Base-by-base conservation (phyloP, 37 sponge, comb jelly and placozoan genomes). In the Agelas oroides region DNA sequence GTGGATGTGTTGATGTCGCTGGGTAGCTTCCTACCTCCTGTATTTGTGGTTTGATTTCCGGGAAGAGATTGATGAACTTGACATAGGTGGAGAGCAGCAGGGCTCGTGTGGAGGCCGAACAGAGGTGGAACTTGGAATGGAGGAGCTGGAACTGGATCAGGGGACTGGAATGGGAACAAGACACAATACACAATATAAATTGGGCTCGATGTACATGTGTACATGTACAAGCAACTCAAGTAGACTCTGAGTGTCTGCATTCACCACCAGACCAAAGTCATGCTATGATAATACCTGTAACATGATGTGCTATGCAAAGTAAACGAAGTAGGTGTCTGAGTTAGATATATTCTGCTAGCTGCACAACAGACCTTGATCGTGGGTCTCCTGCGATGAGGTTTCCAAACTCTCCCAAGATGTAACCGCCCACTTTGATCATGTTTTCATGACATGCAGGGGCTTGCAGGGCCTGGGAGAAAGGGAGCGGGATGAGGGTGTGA, bases 371-470 rank as follows among this genome's bases (percentile, higher is more conserved):
- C 96, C 94, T 90, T 53, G 98, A 98, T 69, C 96, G 75, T 16
- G 80, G 39, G 53, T 98, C 98, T 13, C 96, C 98, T 27, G 98
- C 98, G 46, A 98, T 96, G 38, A 92, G 81, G 85, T 97, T 97
- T 0, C 98, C 98, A 86, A 95, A 97, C 68, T 97, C 98, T 46
- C 98, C 98, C 53, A 97, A 62, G 53, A 97, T 89, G 77, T 97
- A 97, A 0, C 90, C 96, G 18, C 98, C 98, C 25, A 97, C 98
- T 65, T 97, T 97, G 41, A 97, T 83, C 98, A 97, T 97, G 77
- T 91, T 97, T 79, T 97, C 98, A 38, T 97, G 98, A 84, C 98
- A 97, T 15, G 98, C 92, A n/a, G 98, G 94, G 37, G 98, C 98
- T 85, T 97, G 98, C 23, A 97, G 84, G 0, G 98, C 91, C 97